Evolutionary conservation across 2,888 invertebrate genomes (phyloP), one percentile per base, ranked within the genome.

Genomic region (Oxyscelio sp.): DNA sequence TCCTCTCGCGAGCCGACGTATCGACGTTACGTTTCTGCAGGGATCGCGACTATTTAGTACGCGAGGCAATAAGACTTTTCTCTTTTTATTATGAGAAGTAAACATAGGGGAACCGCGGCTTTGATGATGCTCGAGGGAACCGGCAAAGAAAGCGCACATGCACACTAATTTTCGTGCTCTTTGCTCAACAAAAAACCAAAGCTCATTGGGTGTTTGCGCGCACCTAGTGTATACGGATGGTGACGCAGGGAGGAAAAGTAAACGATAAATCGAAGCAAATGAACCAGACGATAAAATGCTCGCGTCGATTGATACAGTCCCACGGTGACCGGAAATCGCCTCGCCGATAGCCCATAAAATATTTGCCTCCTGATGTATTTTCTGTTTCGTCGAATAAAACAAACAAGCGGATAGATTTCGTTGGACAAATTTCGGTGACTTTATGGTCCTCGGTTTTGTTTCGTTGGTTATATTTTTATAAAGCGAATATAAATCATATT

Each of bases 201-300:
- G 66, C 56, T 40, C 71, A 78, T 77, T 65, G 65, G 65, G 66
- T 59, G 43, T 73, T 75, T 61, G 52, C 48, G 34, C 52, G 77
- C 31, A 34, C 40, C 34, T 13, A 21, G 61, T 54, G 27, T 54
- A 54, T 45, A 34, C 31, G 63, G 56, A 63, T 59, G 48, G 34
- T 27, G 38, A 13, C 24, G 56, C 22, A 31, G 58, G 54, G 74
- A 52, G 61, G 48, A 68, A 75, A 79, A 80, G 84, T 66, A 77
- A 84, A 84, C 75, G 70, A 80, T 71, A 80, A 84, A 84, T 80
- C 71, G 77, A 66, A 75, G 54, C 75, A 79, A 84, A 80, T 80
- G 74, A 84, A 79, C 56, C 75, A 65, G 56, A 70, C 65, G 79
- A 80, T 80, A 65, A 70, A 75, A 75, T 65, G 50, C 52, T 70